phyloP scores from a whole-genome alignment of 2,113 vertebrate species.

The Etheostoma cragini region DNA sequence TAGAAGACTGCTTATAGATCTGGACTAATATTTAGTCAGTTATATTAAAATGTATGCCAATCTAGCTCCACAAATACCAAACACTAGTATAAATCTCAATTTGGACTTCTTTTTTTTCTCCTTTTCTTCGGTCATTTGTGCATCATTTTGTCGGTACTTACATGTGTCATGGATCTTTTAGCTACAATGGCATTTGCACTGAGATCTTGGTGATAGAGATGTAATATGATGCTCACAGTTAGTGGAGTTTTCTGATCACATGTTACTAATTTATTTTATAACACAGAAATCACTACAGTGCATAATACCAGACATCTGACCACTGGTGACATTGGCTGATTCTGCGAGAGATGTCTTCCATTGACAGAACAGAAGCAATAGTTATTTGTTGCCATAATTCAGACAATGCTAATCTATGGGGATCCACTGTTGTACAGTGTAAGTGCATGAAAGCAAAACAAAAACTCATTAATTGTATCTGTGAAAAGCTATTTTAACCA shows the following conservation, averaged over 20 bases:
- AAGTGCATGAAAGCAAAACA: conserved; percentile 89
- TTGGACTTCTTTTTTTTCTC: conserved; percentile 48
- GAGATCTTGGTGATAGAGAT: conserved; percentile 88
- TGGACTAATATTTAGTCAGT: conserved; percentile 91
- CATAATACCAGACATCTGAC: conserved; percentile 58
- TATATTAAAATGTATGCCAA: conserved; percentile 83
- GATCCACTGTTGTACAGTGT: conserved; percentile 91
- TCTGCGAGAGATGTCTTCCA: conserved; percentile 61
- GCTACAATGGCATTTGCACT: conserved; percentile 95
- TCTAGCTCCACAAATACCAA: conserved; percentile 83
- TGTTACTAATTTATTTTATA: conserved; percentile 97
- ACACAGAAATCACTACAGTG: conserved; percentile 71
- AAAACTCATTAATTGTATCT: conserved; percentile 85
- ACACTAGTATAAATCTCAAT: conserved; percentile 67
- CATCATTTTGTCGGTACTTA: conserved; percentile 82
- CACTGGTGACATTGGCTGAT: conserved; percentile 39
- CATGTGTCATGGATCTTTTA: conserved; percentile 83
- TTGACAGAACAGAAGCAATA: conserved; percentile 75
- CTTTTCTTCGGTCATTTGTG: conserved; percentile 68
- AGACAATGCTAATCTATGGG: conserved; percentile 87
- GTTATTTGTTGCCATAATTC: conserved; percentile 65
- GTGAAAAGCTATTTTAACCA: conserved; percentile 92
- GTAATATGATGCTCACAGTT: conserved; percentile 86
- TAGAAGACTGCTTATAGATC: conserved; percentile 92
- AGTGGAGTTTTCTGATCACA: conserved; percentile 86